Evolutionary conservation across 2,797 vertebrate species (phyloP), one percentile per base, ranked within the genome.

Genomic region (Triplophysa yarkandensis): DNA sequence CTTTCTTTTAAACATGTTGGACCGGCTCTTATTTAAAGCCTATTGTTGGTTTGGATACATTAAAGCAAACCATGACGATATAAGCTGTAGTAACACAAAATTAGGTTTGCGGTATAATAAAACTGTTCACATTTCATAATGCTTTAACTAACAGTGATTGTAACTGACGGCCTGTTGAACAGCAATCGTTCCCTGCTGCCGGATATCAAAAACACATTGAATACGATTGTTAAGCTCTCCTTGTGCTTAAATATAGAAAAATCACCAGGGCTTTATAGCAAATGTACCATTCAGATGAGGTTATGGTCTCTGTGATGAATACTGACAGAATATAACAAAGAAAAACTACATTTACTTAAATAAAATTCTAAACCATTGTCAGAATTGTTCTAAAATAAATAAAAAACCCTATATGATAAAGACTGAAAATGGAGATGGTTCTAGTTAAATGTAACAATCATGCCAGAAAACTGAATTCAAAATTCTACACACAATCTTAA

Each of bases 321-420:
- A 80, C 69, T 82, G 80, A 74, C 21, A 27, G 32, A 54, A 71
- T 81, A 82, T 14, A 74, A 57, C 50, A 36, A 63, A 76, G 4
- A 71, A 70, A 61, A 67, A n/a, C n/a, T 14, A 87, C 74, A 74
- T 66, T 68, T 77, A 80, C 77, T 79, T 67, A 79, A 81, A 82
- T 68, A 88, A 83, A 88, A 79, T 84, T 83, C 86, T 87, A 88
- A 86, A 89, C 10, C 11, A 39, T 39, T 89, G 89, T 88, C 75
- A 88, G 86, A 90, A 88, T 79, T 32, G 69, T 39, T 21, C 36
- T 74, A 52, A 74, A 80, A 77, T 71, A 34, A 65, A 25, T 65
- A 65, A 65, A 62, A 75, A 43, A 61, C 48, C 68, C 48, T 64
- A 74, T 27, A 72, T 46, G 61, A 39, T 52, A 54, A 62, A 52